phyloP scores from a whole-genome alignment of 2,797 vertebrate genomes.

The Arctocebus calabarensis region DNA sequence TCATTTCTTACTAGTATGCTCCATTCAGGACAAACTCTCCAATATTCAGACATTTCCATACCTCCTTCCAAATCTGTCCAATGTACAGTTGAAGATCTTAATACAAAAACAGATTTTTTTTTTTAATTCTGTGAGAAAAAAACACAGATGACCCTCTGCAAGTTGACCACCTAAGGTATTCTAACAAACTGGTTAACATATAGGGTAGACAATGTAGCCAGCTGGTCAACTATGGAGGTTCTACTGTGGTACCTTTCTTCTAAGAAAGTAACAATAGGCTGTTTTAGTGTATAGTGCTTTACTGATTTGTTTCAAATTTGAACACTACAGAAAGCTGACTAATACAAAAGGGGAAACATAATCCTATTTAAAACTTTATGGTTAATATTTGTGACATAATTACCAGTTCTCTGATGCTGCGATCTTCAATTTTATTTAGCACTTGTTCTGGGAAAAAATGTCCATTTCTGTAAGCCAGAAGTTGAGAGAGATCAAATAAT shows the following conservation, averaged over 20 bases:
- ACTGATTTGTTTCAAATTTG: neutral
- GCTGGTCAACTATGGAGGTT: too few species aligned
- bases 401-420: conserved; percentile 95
- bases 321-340: neutral
- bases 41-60: neutral
- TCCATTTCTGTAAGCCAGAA: conserved; percentile 97
- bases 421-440: conserved; percentile 96
- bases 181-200: too few species aligned
- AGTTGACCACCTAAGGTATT: too few species aligned
- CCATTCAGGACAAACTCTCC: neutral
- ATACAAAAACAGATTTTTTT: neutral
- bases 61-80: neutral
- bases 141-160: neutral
- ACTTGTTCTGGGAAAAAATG: conserved; percentile 96
- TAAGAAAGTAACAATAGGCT: conserved; percentile 21
- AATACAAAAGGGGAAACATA: neutral
- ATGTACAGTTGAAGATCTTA: neutral
- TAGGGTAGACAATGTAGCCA: too few species aligned
- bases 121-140: neutral
- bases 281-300: neutral
- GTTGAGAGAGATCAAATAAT: conserved; percentile 97
- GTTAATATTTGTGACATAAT: conserved; percentile 68
- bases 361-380: neutral
- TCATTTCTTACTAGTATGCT: neutral
- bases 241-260: neutral